These are phyloP conservation scores for Campoletis raptor DNA, from an alignment of 2,888 invertebrate species.

Conservation along the genomic window DNA sequence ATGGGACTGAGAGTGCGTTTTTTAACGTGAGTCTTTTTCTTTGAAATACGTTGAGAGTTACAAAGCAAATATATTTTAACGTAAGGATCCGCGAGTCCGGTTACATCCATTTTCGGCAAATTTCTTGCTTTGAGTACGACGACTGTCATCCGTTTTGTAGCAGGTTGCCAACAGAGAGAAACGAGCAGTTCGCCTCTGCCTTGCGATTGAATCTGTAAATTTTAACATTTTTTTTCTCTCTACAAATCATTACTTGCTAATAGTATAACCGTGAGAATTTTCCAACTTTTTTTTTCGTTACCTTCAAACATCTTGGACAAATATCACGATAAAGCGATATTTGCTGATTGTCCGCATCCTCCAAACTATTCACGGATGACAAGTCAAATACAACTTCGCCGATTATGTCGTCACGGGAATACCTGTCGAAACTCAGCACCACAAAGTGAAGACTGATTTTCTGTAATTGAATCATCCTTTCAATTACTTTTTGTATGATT, in stretches of 20 bases:
- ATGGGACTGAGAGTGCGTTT: conserved; percentile 99
- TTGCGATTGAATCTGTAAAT: conserved; percentile 92
- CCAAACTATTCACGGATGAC: conserved; percentile 87
- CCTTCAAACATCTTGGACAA: conserved; percentile 96
- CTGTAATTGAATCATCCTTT: conserved; percentile 80
- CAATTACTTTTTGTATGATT: neutral
- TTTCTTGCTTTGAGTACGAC: conserved; percentile 99
- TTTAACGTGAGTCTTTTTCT: conserved; percentile 99
- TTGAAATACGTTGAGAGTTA: conserved; percentile 98
- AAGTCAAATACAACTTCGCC: conserved; percentile 98
- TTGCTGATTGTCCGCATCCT: conserved; percentile 91
- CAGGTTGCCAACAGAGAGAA: conserved; percentile 99
- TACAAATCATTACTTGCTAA: neutral
- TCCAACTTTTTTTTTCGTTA: conserved; percentile 80
- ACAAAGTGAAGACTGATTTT: conserved; percentile 97
- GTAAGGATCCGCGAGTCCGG: conserved; percentile 98
- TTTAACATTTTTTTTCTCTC: neutral
- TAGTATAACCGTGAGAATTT: neutral
- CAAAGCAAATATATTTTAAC: conserved; percentile 99
- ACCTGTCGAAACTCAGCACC: conserved; percentile 93
- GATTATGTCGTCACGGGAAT: conserved; percentile 99
- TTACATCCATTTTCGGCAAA: conserved; percentile 99
- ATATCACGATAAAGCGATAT: conserved; percentile 95
- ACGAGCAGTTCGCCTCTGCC: conserved; percentile 98
- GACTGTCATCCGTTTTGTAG: conserved; percentile 97